A percentile compares a stretch with the other conserved stretches of the same genome.
These are phyloP conservation scores for Amazonetta brasiliensis DNA, from an alignment of 2,797 vertebrate genomes.

Conservation along the genomic window DNA sequence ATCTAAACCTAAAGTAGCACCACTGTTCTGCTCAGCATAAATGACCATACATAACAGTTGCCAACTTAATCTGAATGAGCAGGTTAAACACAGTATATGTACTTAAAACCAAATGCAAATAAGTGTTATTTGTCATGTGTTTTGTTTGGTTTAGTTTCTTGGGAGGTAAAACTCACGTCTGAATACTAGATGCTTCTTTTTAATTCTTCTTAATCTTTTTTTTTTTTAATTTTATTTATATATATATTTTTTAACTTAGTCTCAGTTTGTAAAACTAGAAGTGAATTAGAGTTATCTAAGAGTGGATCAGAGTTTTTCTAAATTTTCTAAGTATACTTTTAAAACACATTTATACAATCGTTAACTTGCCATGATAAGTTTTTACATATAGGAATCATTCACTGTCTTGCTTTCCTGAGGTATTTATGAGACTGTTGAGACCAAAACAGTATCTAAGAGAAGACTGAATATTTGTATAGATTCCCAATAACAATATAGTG, in stretches of 20 bases:
- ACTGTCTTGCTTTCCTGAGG: background rate
- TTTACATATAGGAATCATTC: background rate
- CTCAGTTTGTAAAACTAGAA: background rate
- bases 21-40: background rate
- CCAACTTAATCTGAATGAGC: background rate
- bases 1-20: background rate
- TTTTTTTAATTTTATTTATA: too few relatives aligned
- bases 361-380: background rate
- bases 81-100: background rate
- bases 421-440: background rate
- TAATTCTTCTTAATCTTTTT: rapidly evolving
- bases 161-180: background rate
- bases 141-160: background rate
- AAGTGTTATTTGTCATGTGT: background rate
- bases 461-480: background rate
- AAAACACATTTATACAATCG: background rate
- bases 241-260: background rate
- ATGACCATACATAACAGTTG: background rate
- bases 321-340: background rate
- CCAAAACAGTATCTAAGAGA: background rate
- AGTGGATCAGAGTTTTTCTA: background rate
- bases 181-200: background rate
- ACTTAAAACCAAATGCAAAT: background rate
- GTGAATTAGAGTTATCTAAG: background rate
- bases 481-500: background rate